Base-by-base conservation (phyloP, 2,113 vertebrate genomes). In the Phalacrocorax aristotelis region DNA sequence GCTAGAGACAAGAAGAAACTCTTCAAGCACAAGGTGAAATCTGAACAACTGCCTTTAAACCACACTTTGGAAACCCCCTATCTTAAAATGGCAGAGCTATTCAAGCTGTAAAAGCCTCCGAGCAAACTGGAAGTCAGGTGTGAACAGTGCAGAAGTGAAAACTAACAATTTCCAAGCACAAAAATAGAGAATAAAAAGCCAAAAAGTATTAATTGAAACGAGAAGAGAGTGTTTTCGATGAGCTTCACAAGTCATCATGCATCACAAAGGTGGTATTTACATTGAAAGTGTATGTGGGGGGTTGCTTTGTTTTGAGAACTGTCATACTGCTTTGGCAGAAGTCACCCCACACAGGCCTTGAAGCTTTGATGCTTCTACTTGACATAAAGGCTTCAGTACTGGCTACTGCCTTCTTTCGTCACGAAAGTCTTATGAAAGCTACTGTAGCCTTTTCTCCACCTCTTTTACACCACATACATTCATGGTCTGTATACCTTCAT, bases 401-500 rank as follows among this genome's bases (percentile, higher is more conserved):
- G 29, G 80, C 64, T 72, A 13, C 85, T 75, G 49, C 34, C n/a
- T 90, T 20, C 85, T 66, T 18, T 48, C 32, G 60, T 60, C 58
- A 11, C 27, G 32, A 18, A 72, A 32, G 20, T 34, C 32, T 26
- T 20, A 4, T 0, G 12, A 83, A 83, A 90, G 10, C 62, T 77
- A 8, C 34, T 49, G 7, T 1, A 52, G 13, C 51, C 49, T 77
- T 58, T 76, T 71, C 71, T 78, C 21, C 38, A 36, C 20, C 44
- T 60, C 55, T 60, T 57, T n/a, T 44, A 34, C 18, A 68, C 36
- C 40, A 36, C 30, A 19, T 3, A 11, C 7, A 22, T 62, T 38
- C 68, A 14, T 4, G 26, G 32, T 16, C 48, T 68, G 11, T 2
- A 7, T 22, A 40, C 0, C 12, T 16, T 52, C 23, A 9, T 3